phyloP scores from a whole-genome alignment of 2,888 invertebrate genomes.

The Branchipolynoe longqiensis region DNA sequence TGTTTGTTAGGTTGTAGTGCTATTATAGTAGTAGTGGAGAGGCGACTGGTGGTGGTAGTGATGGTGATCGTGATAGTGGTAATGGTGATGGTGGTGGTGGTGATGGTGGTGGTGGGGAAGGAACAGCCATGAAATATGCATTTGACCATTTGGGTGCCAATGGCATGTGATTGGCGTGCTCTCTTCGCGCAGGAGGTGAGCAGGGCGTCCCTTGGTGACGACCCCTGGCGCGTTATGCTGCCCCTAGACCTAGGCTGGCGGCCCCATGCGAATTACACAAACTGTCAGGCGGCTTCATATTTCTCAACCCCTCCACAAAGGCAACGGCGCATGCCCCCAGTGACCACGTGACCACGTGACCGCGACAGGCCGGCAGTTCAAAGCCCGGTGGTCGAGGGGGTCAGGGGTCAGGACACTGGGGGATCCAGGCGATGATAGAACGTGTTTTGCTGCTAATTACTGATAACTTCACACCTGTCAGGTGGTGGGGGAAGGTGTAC shows the following conservation, averaged over 20 bases:
- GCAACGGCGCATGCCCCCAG: slow-evolving; percentile 7
- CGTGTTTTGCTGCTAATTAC: slow-evolving; percentile 52
- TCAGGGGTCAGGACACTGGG: slow-evolving; percentile 43
- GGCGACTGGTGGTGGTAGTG: not conserved
- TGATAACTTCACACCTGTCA: slow-evolving; percentile 1
- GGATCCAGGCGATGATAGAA: slow-evolving; percentile 54
- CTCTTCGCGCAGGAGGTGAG: slow-evolving; percentile 25
- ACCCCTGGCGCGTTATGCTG: too few relatives aligned
- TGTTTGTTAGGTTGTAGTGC: too few relatives aligned
- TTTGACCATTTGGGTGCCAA: slow-evolving; percentile 31
- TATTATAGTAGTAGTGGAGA: slow-evolving; percentile 4
- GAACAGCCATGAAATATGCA: slow-evolving; percentile 49
- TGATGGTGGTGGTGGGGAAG: too few relatives aligned
- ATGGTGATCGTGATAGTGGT: too few relatives aligned
- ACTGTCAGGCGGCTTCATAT: slow-evolving; percentile 55
- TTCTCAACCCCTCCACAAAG: slow-evolving; percentile 41
- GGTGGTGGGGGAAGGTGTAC: not conserved
- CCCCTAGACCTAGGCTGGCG: too few relatives aligned
- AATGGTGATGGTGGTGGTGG: too few relatives aligned
- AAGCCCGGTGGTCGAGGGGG: too few relatives aligned
- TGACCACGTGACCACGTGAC: slow-evolving; percentile 18
- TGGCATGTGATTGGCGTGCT: slow-evolving; percentile 36
- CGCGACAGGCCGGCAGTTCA: too few relatives aligned
- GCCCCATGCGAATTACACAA: slow-evolving; percentile 52
- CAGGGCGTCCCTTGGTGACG: too few relatives aligned